Percentiles rank a stretch among this genome's conserved stretches.
Conservation (phyloP, 1,140 invertebrate genomes). For the Brachionus manjavacas region DNA sequence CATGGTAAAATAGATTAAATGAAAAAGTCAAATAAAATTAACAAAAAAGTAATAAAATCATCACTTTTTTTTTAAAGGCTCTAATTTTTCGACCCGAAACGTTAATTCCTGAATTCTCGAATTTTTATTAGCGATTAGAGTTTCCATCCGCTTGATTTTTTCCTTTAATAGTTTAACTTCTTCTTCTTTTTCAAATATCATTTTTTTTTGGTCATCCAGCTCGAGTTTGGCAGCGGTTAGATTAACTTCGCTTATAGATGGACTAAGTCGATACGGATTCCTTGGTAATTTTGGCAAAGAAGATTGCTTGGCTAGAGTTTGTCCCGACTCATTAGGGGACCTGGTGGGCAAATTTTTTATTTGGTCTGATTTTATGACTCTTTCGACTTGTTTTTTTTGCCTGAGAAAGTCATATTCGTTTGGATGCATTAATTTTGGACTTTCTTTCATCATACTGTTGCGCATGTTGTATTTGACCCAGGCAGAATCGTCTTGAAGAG, state of each 20-base stretch:
- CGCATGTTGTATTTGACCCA: slow-evolving; percentile 24
- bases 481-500: not conserved
- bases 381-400: slow-evolving; percentile 21
- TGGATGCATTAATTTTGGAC: not conserved
- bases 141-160: slow-evolving; percentile 37
- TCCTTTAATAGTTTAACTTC: not conserved
- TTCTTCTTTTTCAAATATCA: slow-evolving; percentile 15
- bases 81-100: slow-evolving; percentile 2
- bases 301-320: not conserved
- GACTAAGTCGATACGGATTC: slow-evolving; percentile 19
- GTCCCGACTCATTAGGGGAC: not conserved
- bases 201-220: slow-evolving; percentile 6
- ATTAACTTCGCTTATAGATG: not conserved
- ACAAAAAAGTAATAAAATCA: not conserved
- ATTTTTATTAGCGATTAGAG: slow-evolving; percentile 24
- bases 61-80: slow-evolving; percentile 1
- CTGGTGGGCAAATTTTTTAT: not conserved
- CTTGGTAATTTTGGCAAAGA: not conserved
- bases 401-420: slow-evolving; percentile 22
- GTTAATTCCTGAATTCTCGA: slow-evolving; percentile 3
- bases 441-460: not conserved
- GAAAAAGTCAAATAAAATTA: not conserved
- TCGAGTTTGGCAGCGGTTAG: slow-evolving; percentile 37
- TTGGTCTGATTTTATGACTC: slow-evolving; percentile 6
- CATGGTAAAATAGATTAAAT: not conserved